Base-by-base conservation (phyloP, 2,888 invertebrate genomes). In the Liodrosophila aerea region DNA sequence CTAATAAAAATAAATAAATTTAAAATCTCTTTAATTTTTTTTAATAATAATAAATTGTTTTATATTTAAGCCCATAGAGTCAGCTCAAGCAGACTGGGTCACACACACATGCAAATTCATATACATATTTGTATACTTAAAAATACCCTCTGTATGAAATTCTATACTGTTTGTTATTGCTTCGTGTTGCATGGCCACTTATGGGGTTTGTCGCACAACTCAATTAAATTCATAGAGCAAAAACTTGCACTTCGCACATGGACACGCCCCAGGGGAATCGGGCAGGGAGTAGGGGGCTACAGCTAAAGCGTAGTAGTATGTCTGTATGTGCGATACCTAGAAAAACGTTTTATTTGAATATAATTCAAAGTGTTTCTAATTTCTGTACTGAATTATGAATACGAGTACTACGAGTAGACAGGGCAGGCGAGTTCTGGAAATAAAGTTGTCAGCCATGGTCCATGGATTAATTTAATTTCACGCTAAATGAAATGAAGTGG, bases 401-500 rank as follows among this genome's bases (percentile, higher is more conserved):
- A 36, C 45, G 49, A 16, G 39, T 18, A 15, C 37, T n/a, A 18
- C 22, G 41, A 36, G 45, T 5, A 46, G 41, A 53, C 22, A 51
- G 18, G 18, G 39, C n/a, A 41, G 57, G 46, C 31, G 39, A 37
- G 51, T 54, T 59, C 51, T 58, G 27, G 61, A 66, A 72, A 86
- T 84, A 65, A 86, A 88, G 88, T 74, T 73, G 73, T 88, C 83
- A 87, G 46, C 47, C 77, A 83, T 83, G 71, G 69, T 74, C 73
- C 86, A 76, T 85, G 80, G 70, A 74, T 71, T 82, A 88, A 88
- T 88, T 81, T 57, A 73, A 88, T 88, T 88, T 88, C 78, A 88
- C 87, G 88, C 78, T 66, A 56, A 43, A 62, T 76, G 45, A 71
- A 84, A 80, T 83, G 71, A 76, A 84, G 86, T 81, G 65, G 37